Evolutionary conservation across 2,888 invertebrate genomes (phyloP), one percentile per base, ranked within the genome.

Genomic region (Apoderus coryli): DNA sequence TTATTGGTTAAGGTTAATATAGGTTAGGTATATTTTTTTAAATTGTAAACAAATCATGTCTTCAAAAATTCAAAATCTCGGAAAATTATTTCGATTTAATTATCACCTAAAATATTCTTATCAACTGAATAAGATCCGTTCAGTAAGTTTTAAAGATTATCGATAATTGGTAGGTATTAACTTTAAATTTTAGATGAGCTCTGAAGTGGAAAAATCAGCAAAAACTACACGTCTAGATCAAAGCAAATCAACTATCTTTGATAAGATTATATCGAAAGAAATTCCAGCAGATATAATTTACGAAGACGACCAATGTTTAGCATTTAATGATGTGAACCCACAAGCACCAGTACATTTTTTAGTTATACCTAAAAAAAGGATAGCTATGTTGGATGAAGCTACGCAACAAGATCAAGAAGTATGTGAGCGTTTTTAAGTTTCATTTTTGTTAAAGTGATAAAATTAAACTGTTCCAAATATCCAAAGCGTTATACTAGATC

Each of bases 331-430:
- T 55, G 59, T 81, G 3, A 60, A 66, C 22, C 81, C 85, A 1
- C 82, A 84, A 52, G 86, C 85, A 1, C 86, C 86, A 0, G 69
- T 72, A 0, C 88, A 88, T 56, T 84, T 86, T 50, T 61, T 88
- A 4, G 79, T 88, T 4, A 79, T 88, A 39, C 86, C 86, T 1
- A 81, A 80, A 52, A 67, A 69, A 41, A 61, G 70, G 27, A 78
- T 88, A 38, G 56, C 72, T 1, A 66, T 67, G 48, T 50, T 86
- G 22, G 64, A 67, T 39, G 67, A 71, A 38, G 69, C 72, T 14
- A 61, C 62, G 2, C 66, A 67, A 19, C 53, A 49, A 0, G 69
- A 65, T 44, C 61, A 67, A 41, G 44, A 53, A 25, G 57, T 54
- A 48, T n/a, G n/a, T n/a, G n/a, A 37, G 10, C 4, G 31, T 33